Conservation (phyloP, 2,113 vertebrate genomes). For the Onychostruthus taczanowskii region DNA sequence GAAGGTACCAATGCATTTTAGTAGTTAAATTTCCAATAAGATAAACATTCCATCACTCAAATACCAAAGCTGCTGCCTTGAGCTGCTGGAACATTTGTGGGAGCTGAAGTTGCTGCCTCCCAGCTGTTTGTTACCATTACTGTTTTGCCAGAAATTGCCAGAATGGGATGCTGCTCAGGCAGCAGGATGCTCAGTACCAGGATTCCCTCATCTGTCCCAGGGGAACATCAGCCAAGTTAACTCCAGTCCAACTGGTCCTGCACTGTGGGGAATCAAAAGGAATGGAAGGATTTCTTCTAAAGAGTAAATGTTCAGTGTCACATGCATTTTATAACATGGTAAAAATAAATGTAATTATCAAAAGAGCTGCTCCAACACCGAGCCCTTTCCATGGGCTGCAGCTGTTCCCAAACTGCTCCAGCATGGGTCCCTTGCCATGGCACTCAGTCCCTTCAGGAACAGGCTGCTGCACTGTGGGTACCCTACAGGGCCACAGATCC, state of each 20-base stretch:
- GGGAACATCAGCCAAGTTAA: background rate
- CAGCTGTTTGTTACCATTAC: background rate
- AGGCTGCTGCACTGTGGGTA: background rate
- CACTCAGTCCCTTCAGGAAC: background rate
- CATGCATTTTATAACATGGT: accelerated
- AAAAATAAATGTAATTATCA: background rate
- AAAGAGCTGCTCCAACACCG: background rate
- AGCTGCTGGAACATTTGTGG: background rate
- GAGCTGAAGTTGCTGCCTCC: background rate
- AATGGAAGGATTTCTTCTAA: background rate
- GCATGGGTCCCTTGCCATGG: accelerated
- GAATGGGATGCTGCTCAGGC: background rate
- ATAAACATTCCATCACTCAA: background rate
- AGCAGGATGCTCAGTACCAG: background rate
- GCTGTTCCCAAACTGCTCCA: background rate
- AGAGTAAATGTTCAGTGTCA: background rate
- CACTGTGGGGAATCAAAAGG: background rate
- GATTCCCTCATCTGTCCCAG: background rate
- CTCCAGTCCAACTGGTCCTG: background rate
- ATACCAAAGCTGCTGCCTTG: background rate
- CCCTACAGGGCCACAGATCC: too few relatives aligned
- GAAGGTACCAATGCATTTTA: background rate
- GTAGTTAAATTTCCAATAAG: background rate
- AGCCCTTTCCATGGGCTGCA: background rate
- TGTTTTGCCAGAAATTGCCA: background rate